phyloP scores from a whole-genome alignment of 2,113 vertebrate genomes.

The Perca flavescens region DNA sequence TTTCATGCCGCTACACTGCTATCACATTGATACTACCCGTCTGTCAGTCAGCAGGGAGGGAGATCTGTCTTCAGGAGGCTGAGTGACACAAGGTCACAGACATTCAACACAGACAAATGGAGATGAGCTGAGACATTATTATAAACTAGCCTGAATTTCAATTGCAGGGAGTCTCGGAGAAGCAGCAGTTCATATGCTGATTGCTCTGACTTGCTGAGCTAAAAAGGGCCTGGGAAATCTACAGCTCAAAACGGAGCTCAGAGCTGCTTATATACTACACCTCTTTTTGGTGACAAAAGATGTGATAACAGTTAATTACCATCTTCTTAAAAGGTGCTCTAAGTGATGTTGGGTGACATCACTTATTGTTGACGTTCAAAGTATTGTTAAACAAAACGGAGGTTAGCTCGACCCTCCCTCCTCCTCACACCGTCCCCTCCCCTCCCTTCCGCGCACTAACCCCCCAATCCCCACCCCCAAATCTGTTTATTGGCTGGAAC shows the following conservation, averaged over 20 bases:
- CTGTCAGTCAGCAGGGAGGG: slow-evolving; percentile 31
- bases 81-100: slow-evolving; percentile 64
- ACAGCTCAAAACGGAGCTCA: slow-evolving; percentile 32
- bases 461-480: too few species aligned
- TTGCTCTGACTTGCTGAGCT: slow-evolving; percentile 47
- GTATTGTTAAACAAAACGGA: too few species aligned
- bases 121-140: slow-evolving; percentile 57
- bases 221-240: slow-evolving; percentile 27
- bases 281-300: background rate
- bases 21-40: background rate
- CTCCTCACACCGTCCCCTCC: too few species aligned
- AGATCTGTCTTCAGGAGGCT: slow-evolving; percentile 57
- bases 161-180: slow-evolving; percentile 41
- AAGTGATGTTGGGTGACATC: too few species aligned
- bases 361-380: too few species aligned
- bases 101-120: slow-evolving; percentile 51
- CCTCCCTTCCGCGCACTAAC: too few species aligned
- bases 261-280: background rate
- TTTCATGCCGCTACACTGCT: background rate
- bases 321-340: background rate
- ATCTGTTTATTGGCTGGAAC: too few species aligned
- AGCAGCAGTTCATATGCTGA: slow-evolving; percentile 52
- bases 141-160: slow-evolving; percentile 61
- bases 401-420: too few species aligned
- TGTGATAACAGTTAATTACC: background rate